These are phyloP conservation scores for Microdon myrmicae DNA, from an alignment of 2,888 invertebrate species.

Conservation along the genomic window DNA sequence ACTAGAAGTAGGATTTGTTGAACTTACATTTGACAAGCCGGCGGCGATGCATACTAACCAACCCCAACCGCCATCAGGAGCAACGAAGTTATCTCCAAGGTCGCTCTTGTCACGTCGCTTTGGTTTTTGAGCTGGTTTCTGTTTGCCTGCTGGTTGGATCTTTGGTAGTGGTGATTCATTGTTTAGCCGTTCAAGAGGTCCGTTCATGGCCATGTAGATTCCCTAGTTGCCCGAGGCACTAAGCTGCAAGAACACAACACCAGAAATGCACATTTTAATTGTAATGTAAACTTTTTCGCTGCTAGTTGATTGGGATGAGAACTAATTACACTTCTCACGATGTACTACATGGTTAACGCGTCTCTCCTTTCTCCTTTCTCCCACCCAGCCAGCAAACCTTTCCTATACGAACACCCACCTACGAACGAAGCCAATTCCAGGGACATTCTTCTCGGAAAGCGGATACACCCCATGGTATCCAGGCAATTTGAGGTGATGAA, in stretches of 20 bases:
- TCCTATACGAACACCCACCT: neutral
- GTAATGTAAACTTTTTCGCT: conserved; percentile 23
- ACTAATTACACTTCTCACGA: conserved; percentile 33
- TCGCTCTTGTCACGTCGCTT: conserved; percentile 64
- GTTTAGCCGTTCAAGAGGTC: conserved; percentile 31
- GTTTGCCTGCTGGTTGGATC: conserved; percentile 15
- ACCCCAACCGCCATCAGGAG: conserved; percentile 81
- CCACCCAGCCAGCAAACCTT: conserved; percentile 3
- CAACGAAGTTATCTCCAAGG: conserved; percentile 70
- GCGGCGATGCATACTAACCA: conserved; percentile 79
- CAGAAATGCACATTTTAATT: conserved; percentile 18
- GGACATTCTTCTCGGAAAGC: conserved; percentile 16
- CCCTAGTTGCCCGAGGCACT: no score
- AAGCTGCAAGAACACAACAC: conserved; percentile 10
- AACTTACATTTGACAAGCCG: conserved; percentile 79
- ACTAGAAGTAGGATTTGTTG: neutral
- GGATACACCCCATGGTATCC: conserved; percentile 17
- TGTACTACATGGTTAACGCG: no score
- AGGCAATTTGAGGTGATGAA: conserved; percentile 40
- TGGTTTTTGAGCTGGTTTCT: conserved; percentile 59
- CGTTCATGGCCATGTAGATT: no score
- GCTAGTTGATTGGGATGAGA: conserved; percentile 40
- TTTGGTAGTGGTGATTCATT: conserved; percentile 31
- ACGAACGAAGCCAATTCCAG: neutral
- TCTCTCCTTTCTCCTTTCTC: no score